Base-by-base conservation (phyloP, 1,140 invertebrate species). In the Muscidifurax raptorellus region DNA sequence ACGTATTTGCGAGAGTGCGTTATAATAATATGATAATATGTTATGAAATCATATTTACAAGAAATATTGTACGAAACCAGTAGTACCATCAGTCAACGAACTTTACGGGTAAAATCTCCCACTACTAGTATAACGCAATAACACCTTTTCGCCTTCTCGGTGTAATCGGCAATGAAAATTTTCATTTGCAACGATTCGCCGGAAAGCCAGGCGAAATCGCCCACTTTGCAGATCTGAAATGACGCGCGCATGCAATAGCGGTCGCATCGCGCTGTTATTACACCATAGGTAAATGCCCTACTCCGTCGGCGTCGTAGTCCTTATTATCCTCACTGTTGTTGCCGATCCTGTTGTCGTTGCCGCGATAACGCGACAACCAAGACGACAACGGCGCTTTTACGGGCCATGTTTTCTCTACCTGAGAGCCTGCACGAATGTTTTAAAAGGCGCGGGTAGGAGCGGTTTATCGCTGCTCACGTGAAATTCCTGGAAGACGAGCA, bases 91-190 rank as follows among this genome's bases (percentile, higher is more conserved):
- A 47, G 15, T 47, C 44, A 47, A 15, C 44, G 44, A 47, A 18
- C 44, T 9, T 40, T 40, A 10, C 36, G 9, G 7, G 18, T 22
- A 18, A 22, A 52, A 52, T 52, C 2, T 52, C 5, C 15, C 47
- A 2, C 9, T 10, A 47, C 47, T 36, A 9, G 36, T 2, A 52
- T 12, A 15, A 52, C 40, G 40, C 44, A 81, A 72, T 72, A 81
- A 13, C 40, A 25, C 27, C 78, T 36, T 28, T 25, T 25, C 66
- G 36, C 15, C 27, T 18, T 18, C 12, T 10, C 59, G 22, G 28
- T 12, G 36, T 71, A 83, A 80, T 86, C 27, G 47, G 30, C 67
- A 71, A 80, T 83, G 72, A 80, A 81, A 83, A 83, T 80, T 80
- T 76, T 67, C 78, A 80, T 76, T 64, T 7, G 47, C 36, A 32